A percentile compares a stretch with the other conserved stretches of the same genome.
These are phyloP conservation scores for Amphiprion clarkii DNA, from an alignment of 2,797 vertebrate species.

Conservation along the genomic window DNA sequence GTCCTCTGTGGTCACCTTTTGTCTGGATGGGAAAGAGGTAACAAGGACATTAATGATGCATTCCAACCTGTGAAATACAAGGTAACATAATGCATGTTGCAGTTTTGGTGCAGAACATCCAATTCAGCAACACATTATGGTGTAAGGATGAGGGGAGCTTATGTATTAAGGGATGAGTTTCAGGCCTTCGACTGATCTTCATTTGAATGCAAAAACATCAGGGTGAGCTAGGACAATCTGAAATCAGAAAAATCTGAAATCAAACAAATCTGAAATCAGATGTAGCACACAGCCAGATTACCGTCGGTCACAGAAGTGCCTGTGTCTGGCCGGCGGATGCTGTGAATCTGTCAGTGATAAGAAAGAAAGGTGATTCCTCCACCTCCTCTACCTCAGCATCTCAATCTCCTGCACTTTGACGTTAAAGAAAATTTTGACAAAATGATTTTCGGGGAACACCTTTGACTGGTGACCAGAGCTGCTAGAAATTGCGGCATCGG, in stretches of 20 bases:
- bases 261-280: not conserved
- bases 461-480: constrained; percentile 66
- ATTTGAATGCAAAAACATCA: not conserved
- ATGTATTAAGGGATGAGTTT: not conserved
- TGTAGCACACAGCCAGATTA: constrained; percentile 11
- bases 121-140: not conserved
- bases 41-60: constrained; percentile 7
- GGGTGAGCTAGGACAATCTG: not conserved
- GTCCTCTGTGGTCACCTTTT: not conserved
- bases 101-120: constrained; percentile 18
- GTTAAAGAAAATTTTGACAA: constrained; percentile 35
- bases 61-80: constrained; percentile 9
- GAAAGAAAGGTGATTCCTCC: constrained; percentile 37
- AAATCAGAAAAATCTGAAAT: not conserved
- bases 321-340: constrained; percentile 21
- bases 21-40: not conserved
- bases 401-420: constrained; percentile 51
- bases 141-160: not conserved
- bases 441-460: constrained; percentile 52
- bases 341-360: constrained; percentile 30
- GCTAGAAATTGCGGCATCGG: constrained; percentile 63
- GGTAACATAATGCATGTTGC: constrained; percentile 1
- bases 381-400: constrained; percentile 14
- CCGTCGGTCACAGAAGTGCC: constrained; percentile 21
- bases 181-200: constrained; percentile 13